Conservation (phyloP, 1,140 invertebrate genomes). For the Sesamia nonagrioides region DNA sequence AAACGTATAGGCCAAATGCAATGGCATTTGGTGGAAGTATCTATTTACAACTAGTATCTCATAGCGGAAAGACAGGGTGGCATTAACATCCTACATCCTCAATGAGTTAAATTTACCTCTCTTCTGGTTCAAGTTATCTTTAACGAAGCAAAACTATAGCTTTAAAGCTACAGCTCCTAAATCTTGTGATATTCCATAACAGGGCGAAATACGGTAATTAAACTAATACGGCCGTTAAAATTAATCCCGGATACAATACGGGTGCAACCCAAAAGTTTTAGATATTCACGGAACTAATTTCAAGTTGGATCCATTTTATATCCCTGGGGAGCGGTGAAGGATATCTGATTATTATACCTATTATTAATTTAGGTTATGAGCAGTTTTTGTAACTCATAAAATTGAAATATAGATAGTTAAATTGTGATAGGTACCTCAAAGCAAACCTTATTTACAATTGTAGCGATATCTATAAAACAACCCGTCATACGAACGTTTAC, state of each 20-base stretch:
- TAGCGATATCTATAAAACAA: too few relatives aligned
- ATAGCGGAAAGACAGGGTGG: neutral
- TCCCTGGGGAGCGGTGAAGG: slow-evolving; percentile 41
- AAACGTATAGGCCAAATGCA: too few relatives aligned
- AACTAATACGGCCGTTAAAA: slow-evolving; percentile 47
- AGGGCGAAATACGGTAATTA: slow-evolving; percentile 34
- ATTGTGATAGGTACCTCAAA: too few relatives aligned
- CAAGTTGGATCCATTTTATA: slow-evolving; percentile 53
- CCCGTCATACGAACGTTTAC: too few relatives aligned
- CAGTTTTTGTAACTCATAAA: neutral
- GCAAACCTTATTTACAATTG: too few relatives aligned
- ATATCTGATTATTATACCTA: slow-evolving; percentile 41
- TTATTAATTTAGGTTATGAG: slow-evolving; percentile 30
- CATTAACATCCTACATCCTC: neutral
- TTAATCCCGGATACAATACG: slow-evolving; percentile 54
- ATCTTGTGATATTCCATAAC: slow-evolving; percentile 4
- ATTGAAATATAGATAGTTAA: neutral
- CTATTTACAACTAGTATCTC: too few relatives aligned
- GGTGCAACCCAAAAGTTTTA: slow-evolving; percentile 61
- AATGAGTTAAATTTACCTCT: neutral
- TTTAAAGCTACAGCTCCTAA: neutral
- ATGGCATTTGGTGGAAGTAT: too few relatives aligned
- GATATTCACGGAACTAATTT: slow-evolving; percentile 61
- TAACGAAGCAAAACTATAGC: neutral
- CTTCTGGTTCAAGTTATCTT: neutral